A percentile compares a stretch with the other conserved stretches of the same genome.
phyloP scores from a whole-genome alignment of 2,888 invertebrate species.

The Drosophila picticornis region DNA sequence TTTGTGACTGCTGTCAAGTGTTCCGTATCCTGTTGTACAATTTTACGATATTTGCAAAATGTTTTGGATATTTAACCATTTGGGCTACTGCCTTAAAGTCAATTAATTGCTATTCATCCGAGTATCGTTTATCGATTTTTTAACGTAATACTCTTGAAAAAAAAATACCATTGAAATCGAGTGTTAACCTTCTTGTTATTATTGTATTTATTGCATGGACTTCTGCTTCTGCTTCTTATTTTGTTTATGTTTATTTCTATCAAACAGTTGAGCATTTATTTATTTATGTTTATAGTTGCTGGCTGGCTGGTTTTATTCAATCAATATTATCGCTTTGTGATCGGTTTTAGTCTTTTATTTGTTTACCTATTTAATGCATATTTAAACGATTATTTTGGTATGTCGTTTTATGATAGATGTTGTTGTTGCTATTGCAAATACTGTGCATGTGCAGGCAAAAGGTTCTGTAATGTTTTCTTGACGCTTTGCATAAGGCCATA shows the following conservation, averaged over 20 bases:
- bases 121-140: not conserved
- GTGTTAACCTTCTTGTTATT: slow-evolving; percentile 35
- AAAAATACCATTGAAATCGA: slow-evolving; percentile 24
- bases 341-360: slow-evolving; percentile 11
- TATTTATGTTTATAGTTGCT: not conserved
- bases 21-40: not conserved
- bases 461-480: slow-evolving; percentile 65
- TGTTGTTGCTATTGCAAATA: slow-evolving; percentile 6
- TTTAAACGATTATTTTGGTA: not conserved
- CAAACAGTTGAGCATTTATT: slow-evolving; percentile 7
- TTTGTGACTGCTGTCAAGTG: not conserved
- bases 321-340: not conserved
- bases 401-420: not conserved
- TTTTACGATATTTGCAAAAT: not conserved
- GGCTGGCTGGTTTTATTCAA: no score
- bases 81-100: not conserved
- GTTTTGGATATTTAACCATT: not conserved
- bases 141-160: not conserved
- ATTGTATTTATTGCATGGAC: slow-evolving; percentile 20
- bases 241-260: slow-evolving; percentile 6
- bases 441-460: slow-evolving; percentile 40
- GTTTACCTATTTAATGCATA: slow-evolving; percentile 7
- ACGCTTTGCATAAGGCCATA: slow-evolving; percentile 62
- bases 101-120: not conserved
- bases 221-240: slow-evolving; percentile 6